A percentile compares a stretch with the other conserved stretches of the same genome.
Evolutionary conservation across 1,140 invertebrate species (phyloP).

Genomic region (Drosophila setifemur): DNA sequence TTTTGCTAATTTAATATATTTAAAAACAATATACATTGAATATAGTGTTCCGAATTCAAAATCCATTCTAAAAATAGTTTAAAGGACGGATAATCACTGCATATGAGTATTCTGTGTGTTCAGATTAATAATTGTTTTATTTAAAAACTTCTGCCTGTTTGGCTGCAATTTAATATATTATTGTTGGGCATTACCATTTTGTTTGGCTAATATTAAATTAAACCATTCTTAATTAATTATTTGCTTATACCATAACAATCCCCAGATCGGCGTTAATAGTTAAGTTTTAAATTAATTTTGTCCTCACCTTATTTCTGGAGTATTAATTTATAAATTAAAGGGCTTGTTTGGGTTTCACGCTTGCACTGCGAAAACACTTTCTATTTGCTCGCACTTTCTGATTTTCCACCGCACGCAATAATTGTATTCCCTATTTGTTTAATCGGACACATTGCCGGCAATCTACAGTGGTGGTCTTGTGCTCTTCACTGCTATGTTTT

Average conservation of each 20-base stretch:
- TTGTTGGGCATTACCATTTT: slow-evolving; percentile 1
- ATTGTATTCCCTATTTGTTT: slow-evolving; percentile 24
- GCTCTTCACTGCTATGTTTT: slow-evolving; percentile 18
- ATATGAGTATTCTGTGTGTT: too few species aligned
- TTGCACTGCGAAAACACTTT: slow-evolving; percentile 20
- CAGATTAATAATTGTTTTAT: too few species aligned
- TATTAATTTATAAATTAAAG: slow-evolving; percentile 33
- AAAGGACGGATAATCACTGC: too few species aligned
- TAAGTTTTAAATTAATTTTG: neutral
- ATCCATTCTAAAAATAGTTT: too few species aligned
- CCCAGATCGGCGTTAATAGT: slow-evolving; percentile 1
- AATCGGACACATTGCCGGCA: slow-evolving; percentile 52
- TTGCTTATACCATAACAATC: neutral
- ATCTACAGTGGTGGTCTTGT: slow-evolving; percentile 9
- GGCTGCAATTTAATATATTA: slow-evolving; percentile 9
- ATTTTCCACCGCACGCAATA: slow-evolving; percentile 3
- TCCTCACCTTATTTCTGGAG: slow-evolving; percentile 15
- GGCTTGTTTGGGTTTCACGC: slow-evolving; percentile 19
- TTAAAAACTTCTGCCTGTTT: neutral
- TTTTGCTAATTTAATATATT: too few species aligned
- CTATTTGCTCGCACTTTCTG: slow-evolving; percentile 1
- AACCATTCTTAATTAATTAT: slow-evolving; percentile 19
- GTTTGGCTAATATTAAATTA: neutral
- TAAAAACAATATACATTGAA: too few species aligned
- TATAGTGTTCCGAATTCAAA: too few species aligned